Percentiles rank a stretch among this genome's conserved stretches.
These are phyloP conservation scores for Polymixis lichenea DNA, from an alignment of 2,888 invertebrate species.

Conservation along the genomic window DNA sequence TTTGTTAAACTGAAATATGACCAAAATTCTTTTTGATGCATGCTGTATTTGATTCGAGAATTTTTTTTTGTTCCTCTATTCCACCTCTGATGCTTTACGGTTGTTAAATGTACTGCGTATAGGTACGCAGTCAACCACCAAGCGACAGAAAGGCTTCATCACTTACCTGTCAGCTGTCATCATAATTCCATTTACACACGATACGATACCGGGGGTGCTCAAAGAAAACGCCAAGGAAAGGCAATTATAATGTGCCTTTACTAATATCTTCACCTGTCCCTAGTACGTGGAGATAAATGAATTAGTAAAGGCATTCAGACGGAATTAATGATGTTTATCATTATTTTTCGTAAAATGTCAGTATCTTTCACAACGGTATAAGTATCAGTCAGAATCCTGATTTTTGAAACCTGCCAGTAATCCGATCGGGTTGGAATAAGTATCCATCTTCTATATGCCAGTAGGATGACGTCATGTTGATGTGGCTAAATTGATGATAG, in stretches of 20 bases:
- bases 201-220: constrained; percentile 14
- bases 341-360: background rate
- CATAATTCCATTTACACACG: constrained; percentile 28
- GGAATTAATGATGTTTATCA: background rate
- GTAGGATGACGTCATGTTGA: background rate
- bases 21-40: too few relatives aligned
- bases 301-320: background rate
- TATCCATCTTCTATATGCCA: background rate
- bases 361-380: background rate
- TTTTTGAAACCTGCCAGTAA: background rate
- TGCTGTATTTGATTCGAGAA: background rate
- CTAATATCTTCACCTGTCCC: background rate
- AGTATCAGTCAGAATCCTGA: background rate
- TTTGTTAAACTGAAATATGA: background rate
- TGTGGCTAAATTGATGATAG: background rate
- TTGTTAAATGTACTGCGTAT: background rate
- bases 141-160: constrained; percentile 14
- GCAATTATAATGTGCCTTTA: constrained; percentile 13
- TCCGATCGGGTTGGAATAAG: background rate
- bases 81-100: background rate
- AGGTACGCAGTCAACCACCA: background rate
- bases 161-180: constrained; percentile 32
- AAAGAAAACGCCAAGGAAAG: constrained; percentile 14
- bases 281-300: background rate
- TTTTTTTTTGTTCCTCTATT: background rate